These are phyloP conservation scores for Thaumetopoea pityocampa DNA, from an alignment of 1,140 invertebrate species.

Conservation along the genomic window DNA sequence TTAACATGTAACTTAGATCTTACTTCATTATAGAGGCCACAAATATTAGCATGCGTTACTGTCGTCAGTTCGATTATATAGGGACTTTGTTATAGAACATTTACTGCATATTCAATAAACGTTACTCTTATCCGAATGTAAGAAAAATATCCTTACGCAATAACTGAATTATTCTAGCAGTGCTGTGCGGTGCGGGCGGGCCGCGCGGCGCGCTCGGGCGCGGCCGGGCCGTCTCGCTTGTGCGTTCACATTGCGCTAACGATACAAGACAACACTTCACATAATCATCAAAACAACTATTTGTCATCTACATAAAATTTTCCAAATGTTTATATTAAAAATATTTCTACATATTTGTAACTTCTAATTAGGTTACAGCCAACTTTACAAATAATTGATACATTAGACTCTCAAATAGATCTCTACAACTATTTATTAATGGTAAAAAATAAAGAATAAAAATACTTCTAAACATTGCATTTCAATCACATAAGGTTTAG, in stretches of 20 bases:
- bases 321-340: constrained; percentile 75
- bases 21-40: constrained; percentile 74
- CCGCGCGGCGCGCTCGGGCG: constrained; percentile 10
- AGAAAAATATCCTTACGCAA: constrained; percentile 72
- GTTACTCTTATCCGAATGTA: constrained; percentile 69
- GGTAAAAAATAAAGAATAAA: constrained; percentile 75
- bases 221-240: constrained; percentile 43
- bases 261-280: constrained; percentile 67
- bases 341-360: constrained; percentile 75
- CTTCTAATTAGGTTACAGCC: constrained; percentile 75
- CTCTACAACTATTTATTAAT: constrained; percentile 73
- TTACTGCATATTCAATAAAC: constrained; percentile 71
- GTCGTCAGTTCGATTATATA: constrained; percentile 75
- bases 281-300: constrained; percentile 74
- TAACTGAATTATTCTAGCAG: constrained; percentile 73
- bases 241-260: constrained; percentile 70
- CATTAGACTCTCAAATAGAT: constrained; percentile 76
- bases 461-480: constrained; percentile 76
- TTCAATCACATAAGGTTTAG: constrained; percentile 75
- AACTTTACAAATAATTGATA: constrained; percentile 76
- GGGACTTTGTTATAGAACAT: constrained; percentile 73
- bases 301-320: constrained; percentile 74
- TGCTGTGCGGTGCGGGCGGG: constrained; percentile 57
- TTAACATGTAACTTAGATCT: constrained; percentile 75
- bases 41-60: constrained; percentile 75